Conservation (phyloP, 2,888 invertebrate genomes). For the Heliconius ethilla region DNA sequence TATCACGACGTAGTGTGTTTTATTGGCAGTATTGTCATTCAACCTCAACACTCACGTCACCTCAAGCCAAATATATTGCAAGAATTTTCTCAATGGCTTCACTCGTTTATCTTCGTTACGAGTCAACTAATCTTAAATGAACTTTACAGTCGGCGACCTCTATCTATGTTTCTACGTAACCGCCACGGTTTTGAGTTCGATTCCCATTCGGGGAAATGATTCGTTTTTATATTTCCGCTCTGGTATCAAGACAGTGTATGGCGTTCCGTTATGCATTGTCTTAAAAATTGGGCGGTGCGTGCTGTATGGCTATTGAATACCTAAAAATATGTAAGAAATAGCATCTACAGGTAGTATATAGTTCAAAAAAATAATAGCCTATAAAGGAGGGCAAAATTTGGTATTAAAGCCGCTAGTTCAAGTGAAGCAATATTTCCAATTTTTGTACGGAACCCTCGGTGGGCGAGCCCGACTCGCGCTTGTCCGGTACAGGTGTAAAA, state of each 20-base stretch:
- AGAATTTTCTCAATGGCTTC: constrained; percentile 20
- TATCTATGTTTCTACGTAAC: neutral
- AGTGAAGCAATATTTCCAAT: too few relatives aligned
- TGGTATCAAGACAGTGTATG: neutral
- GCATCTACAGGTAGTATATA: too few relatives aligned
- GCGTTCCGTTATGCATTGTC: neutral
- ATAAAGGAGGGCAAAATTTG: too few relatives aligned
- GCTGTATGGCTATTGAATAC: too few relatives aligned
- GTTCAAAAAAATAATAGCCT: too few relatives aligned
- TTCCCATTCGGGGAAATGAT: neutral
- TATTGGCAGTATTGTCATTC: constrained; percentile 22
- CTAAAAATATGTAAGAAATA: too few relatives aligned
- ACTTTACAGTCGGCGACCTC: neutral
- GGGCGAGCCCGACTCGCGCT: too few relatives aligned
- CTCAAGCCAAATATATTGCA: constrained; percentile 21
- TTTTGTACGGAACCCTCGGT: too few relatives aligned
- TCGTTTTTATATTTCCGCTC: neutral
- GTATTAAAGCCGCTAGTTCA: too few relatives aligned
- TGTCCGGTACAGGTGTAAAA: too few relatives aligned
- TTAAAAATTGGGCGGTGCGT: too few relatives aligned
- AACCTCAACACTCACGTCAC: constrained; percentile 6
- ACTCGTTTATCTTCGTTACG: constrained; percentile 22
- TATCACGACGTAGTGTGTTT: constrained; percentile 1
- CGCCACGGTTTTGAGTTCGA: neutral
- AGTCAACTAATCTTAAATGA: neutral